Evolutionary conservation across 2,113 vertebrate genomes (phyloP), one percentile per base, ranked within the genome.

Genomic region (Cynocephalus volans): DNA sequence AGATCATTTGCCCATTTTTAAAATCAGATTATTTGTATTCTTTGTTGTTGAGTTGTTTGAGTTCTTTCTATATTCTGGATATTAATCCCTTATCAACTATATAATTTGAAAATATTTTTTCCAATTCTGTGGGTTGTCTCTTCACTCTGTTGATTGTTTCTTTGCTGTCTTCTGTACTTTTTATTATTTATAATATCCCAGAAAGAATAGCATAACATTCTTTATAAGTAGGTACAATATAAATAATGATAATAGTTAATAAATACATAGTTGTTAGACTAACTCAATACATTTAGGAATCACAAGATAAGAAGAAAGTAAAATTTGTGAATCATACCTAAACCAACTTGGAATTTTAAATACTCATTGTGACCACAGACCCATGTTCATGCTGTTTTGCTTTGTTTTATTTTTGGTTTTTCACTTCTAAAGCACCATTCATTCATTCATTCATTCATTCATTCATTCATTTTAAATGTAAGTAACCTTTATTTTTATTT

Each of bases 241-340:
- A 8, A 83, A 73, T 56, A 72, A 56, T 56, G 24, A 69, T 14
- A 73, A 79, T 48, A 89, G 41, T 6, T 80, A 84, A 77, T 41
- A 41, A 4, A 41, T 41, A 41, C 3, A 41, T 41, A 41, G 41
- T 92, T 85, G n/a, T 26, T 89, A 92, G 41, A 52, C 28, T 54
- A 75, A 76, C 50, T 95, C 72, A 83, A 81, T 41, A 62, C 1
- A 87, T 70, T 90, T 92, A 48, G 19, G 24, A 62, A 93, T 41
- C 33, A 73, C 26, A 81, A 85, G 26, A 85, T 31, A 36, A 58
- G 17, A 96, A 95, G 60, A 85, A 95, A 94, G 81, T 54, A 92
- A 48, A 93, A 75, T 31, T n/a, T 67, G 4, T n/a, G 14, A 76
- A 70, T 82, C 18, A 23, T 8, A 52, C 85, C 82, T 86, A 89